Percentiles rank a stretch among this genome's conserved stretches.
Evolutionary conservation across 2,113 vertebrate species (phyloP).

Genomic region (Tylochromis polylepis): DNA sequence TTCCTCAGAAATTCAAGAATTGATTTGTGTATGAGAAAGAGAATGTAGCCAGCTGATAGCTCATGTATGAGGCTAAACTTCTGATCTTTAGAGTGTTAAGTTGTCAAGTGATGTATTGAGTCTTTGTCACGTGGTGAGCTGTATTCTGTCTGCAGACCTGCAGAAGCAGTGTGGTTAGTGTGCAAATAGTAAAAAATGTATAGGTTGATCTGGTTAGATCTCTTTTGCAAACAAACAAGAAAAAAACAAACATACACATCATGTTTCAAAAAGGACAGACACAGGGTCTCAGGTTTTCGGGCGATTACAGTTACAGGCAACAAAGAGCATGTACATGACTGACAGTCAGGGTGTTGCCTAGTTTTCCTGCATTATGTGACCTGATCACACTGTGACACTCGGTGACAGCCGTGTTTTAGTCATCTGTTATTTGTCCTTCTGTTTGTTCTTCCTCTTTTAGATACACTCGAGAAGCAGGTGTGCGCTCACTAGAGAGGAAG

Average conservation of each 20-base stretch:
- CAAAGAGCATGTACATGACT: neutral
- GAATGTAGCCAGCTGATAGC: neutral
- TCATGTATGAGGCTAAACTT: neutral
- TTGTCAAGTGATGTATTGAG: rapidly evolving
- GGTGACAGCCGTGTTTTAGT: neutral
- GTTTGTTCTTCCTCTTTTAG: conserved; percentile 51
- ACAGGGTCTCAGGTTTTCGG: neutral
- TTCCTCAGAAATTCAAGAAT: neutral
- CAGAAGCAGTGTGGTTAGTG: neutral
- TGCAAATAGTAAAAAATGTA: neutral
- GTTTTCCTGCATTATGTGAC: neutral
- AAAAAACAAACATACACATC: neutral
- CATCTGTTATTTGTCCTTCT: neutral
- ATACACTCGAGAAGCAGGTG: conserved; percentile 92
- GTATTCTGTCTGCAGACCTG: neutral
- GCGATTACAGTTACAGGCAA: neutral
- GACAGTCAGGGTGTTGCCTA: neutral
- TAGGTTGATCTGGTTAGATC: neutral
- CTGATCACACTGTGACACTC: neutral
- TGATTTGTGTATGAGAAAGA: neutral
- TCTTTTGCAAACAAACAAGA: neutral
- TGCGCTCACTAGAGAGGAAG: conserved; percentile 93
- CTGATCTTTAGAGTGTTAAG: neutral
- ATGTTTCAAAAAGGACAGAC: neutral
- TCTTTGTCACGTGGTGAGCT: neutral